phyloP scores from a whole-genome alignment of 2,888 invertebrate species.

The Leucoptera coffeella region DNA sequence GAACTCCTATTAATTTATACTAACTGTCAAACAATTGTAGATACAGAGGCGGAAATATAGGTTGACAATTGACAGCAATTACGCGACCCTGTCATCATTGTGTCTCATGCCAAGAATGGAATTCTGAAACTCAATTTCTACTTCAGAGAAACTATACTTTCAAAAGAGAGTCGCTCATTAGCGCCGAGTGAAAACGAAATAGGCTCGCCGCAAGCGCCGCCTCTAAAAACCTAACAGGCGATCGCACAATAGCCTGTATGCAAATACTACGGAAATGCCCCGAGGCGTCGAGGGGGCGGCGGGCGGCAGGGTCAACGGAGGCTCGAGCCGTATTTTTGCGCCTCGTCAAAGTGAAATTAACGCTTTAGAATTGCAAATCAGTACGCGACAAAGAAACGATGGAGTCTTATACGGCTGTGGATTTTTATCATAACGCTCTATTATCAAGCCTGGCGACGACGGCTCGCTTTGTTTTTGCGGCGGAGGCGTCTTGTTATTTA shows the following conservation, averaged over 20 bases:
- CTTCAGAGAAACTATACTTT: no score
- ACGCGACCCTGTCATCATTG: no score
- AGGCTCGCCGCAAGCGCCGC: constrained; percentile 15
- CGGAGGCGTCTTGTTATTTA: constrained; percentile 2
- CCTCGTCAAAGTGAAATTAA: constrained; percentile 48
- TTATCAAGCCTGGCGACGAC: constrained; percentile 20
- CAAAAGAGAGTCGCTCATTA: constrained; percentile 2
- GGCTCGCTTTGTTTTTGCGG: constrained; percentile 18
- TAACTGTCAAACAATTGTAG: no score
- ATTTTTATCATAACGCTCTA: constrained; percentile 40
- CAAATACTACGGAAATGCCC: constrained; percentile 32
- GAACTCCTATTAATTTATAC: no score
- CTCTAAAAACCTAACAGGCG: constrained; percentile 25
- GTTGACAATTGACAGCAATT: no score
- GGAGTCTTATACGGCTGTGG: constrained; percentile 22
- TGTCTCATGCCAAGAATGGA: no score
- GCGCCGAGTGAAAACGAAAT: constrained; percentile 5
- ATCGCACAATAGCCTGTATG: constrained; percentile 31
- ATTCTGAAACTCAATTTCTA: no score
- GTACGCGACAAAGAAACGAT: constrained; percentile 38
- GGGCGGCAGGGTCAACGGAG: constrained; percentile 19
- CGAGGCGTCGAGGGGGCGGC: constrained; percentile 12
- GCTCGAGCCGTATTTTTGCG: constrained; percentile 34
- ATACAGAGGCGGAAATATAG: no score
- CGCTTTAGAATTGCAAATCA: constrained; percentile 50